Conservation (phyloP, 2,113 vertebrate species). For the Excalfactoria chinensis region DNA sequence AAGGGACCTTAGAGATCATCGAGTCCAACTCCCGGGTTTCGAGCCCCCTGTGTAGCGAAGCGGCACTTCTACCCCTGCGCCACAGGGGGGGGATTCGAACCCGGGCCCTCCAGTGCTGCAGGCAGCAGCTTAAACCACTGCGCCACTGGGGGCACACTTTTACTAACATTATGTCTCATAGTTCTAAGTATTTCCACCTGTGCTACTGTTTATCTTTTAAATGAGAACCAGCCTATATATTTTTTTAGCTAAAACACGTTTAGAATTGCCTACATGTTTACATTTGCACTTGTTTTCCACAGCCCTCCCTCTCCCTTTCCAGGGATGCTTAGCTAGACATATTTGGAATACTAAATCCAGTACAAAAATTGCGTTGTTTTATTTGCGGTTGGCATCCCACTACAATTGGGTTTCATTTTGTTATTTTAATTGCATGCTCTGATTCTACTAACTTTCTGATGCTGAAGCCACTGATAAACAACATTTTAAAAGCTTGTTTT, state of each 20-base stretch:
- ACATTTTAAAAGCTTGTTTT: neutral
- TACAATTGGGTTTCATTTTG: neutral
- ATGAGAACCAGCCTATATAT: neutral
- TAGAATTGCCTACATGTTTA: neutral
- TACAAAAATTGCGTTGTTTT: neutral
- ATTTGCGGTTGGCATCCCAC: neutral
- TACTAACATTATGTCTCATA: neutral
- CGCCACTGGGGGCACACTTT: too few species aligned
- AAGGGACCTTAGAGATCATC: too few species aligned
- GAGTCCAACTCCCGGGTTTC: too few species aligned
- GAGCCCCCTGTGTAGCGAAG: too few species aligned
- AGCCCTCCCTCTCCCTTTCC: accelerated
- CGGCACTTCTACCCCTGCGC: too few species aligned
- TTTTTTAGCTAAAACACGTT: neutral
- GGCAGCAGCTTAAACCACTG: too few species aligned
- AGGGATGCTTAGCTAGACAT: neutral
- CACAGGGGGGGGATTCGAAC: too few species aligned
- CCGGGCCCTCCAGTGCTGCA: too few species aligned
- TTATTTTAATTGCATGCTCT: conserved; percentile 32
- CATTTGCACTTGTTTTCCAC: neutral
- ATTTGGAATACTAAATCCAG: neutral
- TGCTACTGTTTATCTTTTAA: neutral
- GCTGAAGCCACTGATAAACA: neutral
- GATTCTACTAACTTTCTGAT: conserved; percentile 3
- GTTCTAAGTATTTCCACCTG: neutral